Evolutionary conservation across 2,888 invertebrate species (phyloP), one percentile per base, ranked within the genome.

Genomic region (Tholera decimalis): DNA sequence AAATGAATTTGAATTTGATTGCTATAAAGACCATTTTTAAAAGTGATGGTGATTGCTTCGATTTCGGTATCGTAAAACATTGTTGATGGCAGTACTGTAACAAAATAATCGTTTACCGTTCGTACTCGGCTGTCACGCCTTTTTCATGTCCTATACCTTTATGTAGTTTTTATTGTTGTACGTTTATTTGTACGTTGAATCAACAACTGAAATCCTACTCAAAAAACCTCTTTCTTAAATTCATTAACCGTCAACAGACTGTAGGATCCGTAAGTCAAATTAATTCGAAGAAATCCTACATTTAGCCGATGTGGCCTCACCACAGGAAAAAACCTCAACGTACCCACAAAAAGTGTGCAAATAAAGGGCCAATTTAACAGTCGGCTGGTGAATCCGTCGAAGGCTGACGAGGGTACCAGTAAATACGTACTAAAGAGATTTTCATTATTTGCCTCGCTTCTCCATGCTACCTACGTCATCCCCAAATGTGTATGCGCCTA

Each of bases 401-500:
- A 58, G 20, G 20, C 57, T 77, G 76, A 77, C 80, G 70, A 77
- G 76, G 76, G 76, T 77, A 56, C 11, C 33, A 55, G 75, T 73
- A 73, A 75, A 74, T 79, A 79, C 51, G 60, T 59, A 63, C 69
- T 79, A 75, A 79, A 75, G 80, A 76, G 80, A 76, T 79, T 77
- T 76, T 79, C 75, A 75, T 75, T 75, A 79, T 79, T 75, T 75
- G 43, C 68, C 55, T 54, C 75, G 44, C 8, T 60, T 60, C 68
- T 54, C 15, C 3, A 3, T 61, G 28, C 35, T 60, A 73, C 60
- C 67, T 66, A 53, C 58, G 44, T 74, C 68, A 79, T 53, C n/a
- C 44, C 8, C 46, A 65, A 73, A 78, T 59, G 37, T 59, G 37
- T 72, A 73, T 73, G 64, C 54, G 74, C 15, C 20, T 59, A 8